Evolutionary conservation across 1,140 invertebrate genomes (phyloP).

Genomic region (Melipona quadrifasciata): DNA sequence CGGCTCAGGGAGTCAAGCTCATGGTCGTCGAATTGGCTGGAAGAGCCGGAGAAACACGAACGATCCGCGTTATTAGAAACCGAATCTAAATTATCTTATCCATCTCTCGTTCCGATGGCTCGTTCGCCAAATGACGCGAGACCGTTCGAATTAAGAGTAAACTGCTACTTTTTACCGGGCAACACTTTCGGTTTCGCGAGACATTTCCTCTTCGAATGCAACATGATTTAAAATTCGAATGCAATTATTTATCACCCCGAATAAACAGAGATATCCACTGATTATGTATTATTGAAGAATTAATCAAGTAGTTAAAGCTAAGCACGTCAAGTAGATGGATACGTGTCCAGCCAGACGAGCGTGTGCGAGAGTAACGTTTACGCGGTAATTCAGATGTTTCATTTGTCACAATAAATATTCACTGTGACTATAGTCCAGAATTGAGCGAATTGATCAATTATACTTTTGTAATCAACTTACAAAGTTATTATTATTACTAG

Average conservation of each 20-base stretch:
- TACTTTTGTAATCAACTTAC: too few species aligned
- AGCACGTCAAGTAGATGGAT: too few species aligned
- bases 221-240: too few species aligned
- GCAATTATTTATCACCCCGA: background rate
- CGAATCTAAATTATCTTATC: background rate
- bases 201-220: slow-evolving; percentile 24
- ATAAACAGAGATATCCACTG: background rate
- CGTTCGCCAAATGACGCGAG: slow-evolving; percentile 48
- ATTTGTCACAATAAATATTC: too few species aligned
- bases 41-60: background rate
- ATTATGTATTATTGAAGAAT: background rate
- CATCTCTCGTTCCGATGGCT: slow-evolving; percentile 40
- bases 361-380: too few species aligned
- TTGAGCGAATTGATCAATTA: too few species aligned
- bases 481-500: too few species aligned
- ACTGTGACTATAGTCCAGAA: too few species aligned
- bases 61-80: slow-evolving; percentile 22
- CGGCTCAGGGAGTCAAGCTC: slow-evolving; percentile 31
- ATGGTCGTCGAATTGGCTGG: slow-evolving; percentile 17
- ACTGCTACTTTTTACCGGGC: slow-evolving; percentile 50
- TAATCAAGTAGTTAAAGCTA: too few species aligned
- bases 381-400: too few species aligned
- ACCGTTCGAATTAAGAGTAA: slow-evolving; percentile 48
- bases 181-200: slow-evolving; percentile 47
- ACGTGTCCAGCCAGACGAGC: too few species aligned